A percentile compares a stretch with the other conserved stretches of the same genome.
These are phyloP conservation scores for Battus philenor DNA, from an alignment of 1,140 invertebrate genomes.

Conservation along the genomic window DNA sequence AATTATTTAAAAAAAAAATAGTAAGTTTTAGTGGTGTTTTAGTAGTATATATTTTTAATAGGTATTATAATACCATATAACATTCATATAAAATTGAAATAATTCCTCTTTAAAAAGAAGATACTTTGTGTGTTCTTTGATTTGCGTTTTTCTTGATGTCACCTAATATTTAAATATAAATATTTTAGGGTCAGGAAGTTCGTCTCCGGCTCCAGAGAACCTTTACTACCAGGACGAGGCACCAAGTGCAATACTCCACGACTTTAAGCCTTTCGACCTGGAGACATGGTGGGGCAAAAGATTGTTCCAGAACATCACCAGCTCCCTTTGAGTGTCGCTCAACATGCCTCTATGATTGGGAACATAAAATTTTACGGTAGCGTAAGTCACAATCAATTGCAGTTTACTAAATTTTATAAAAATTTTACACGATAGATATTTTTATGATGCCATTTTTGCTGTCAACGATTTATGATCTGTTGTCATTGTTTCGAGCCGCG, in stretches of 20 bases:
- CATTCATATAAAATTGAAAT: no score
- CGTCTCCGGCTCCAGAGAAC: conserved; percentile 64
- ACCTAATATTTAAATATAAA: no score
- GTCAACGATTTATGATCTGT: neutral
- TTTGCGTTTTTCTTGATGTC: no score
- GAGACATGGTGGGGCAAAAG: conserved; percentile 92
- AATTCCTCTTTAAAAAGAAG: no score
- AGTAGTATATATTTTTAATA: no score
- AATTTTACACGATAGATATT: conserved; percentile 26
- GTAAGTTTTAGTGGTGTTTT: no score
- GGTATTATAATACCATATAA: no score
- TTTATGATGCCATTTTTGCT: conserved; percentile 24
- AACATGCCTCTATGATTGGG: conserved; percentile 19
- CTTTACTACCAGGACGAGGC: conserved; percentile 85
- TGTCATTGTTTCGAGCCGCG: neutral
- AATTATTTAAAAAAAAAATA: no score
- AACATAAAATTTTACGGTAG: conserved; percentile 53
- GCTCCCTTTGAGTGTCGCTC: conserved; percentile 78
- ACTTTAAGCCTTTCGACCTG: conserved; percentile 91
- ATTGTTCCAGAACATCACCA: conserved; percentile 87
- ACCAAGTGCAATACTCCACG: conserved; percentile 80
- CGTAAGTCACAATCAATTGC: conserved; percentile 70
- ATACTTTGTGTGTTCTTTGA: no score
- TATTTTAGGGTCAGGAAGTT: conserved; percentile 55
- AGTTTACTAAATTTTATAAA: conserved; percentile 65